A percentile compares a stretch with the other conserved stretches of the same genome.
phyloP scores from a whole-genome alignment of 2,888 invertebrate genomes.

The Hybos culiciformis region DNA sequence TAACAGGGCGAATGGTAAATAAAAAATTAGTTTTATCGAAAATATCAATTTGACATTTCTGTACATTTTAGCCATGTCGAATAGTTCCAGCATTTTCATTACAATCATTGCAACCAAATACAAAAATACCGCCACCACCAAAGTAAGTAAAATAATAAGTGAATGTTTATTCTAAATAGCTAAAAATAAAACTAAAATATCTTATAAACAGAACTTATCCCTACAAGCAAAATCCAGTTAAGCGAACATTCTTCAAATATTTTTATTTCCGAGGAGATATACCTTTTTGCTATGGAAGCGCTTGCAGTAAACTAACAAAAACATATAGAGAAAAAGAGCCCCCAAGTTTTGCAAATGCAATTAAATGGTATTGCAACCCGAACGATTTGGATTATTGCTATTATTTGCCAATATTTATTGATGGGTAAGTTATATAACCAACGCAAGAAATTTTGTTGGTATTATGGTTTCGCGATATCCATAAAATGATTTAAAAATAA shows the following conservation, averaged over 20 bases:
- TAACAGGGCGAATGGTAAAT: neutral
- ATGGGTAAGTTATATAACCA: constrained; percentile 41
- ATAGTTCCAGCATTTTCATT: constrained; percentile 31
- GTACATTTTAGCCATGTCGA: constrained; percentile 18
- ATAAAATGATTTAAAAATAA: neutral
- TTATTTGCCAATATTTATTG: constrained; percentile 88
- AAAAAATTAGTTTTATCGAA: neutral
- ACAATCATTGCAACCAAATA: constrained; percentile 30
- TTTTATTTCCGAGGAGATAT: constrained; percentile 33
- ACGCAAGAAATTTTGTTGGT: neutral
- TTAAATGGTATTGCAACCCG: constrained; percentile 29
- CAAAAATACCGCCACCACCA: constrained; percentile 26
- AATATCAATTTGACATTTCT: neutral
- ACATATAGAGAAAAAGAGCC: no score
- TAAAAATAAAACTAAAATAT: neutral
- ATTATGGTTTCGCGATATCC: no score
- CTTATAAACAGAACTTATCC: constrained; percentile 22
- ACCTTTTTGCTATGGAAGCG: constrained; percentile 25
- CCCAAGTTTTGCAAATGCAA: no score
- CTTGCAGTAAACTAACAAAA: no score
- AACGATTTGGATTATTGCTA: constrained; percentile 70
- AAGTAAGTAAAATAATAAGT: constrained; percentile 19
- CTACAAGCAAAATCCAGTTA: constrained; percentile 23
- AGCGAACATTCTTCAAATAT: constrained; percentile 29
- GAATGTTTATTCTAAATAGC: neutral